Evolutionary conservation across 2,113 vertebrate genomes (phyloP), one percentile per base, ranked within the genome.

Genomic region (Psilopogon haemacephalus): DNA sequence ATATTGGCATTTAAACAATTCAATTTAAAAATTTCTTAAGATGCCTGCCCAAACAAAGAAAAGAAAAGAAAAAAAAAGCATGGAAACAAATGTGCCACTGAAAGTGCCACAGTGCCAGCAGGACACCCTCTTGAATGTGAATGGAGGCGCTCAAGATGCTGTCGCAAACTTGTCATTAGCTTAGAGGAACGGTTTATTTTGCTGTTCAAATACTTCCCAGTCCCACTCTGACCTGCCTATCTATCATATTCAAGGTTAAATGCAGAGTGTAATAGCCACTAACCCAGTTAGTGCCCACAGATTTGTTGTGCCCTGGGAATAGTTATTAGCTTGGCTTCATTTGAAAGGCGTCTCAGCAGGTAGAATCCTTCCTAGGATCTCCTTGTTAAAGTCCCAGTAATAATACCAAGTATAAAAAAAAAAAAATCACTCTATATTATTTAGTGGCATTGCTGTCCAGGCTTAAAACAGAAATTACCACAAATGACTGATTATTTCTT

Each of bases 301-400:
- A 94, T 96, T 86, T 81, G 21, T 84, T 85, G 95, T 92, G 75
- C 65, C 48, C 30, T 78, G 76, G 72, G 58, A 95, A 64, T 86
- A 71, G 69, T 93, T 92, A 84, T 88, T 93, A 88, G 60, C 54
- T 94, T 89, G 89, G 75, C 84, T 96, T 94, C 56, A 62, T 83
- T 62, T 86, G 72, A 89, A 89, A 95, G 79, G 60, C 86, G 54
- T 85, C 76, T 88, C 87, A 91, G 76, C 69, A 83, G 78, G 78
- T 54, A 89, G 76, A 94, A 85, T 70, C 63, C 62, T 71, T 82
- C 56, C 80, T 81, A 75, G 67, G 35, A 92, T 77, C 74, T 92
- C 83, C 87, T 91, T 3, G 12, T 93, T 95, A 94, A 94, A 89
- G 56, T 24, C 21, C 21, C 77, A 80, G 79, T 71, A 94, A 64